Evolutionary conservation across 2,113 vertebrate genomes (phyloP).

Genomic region (Mormyrus iriodes): DNA sequence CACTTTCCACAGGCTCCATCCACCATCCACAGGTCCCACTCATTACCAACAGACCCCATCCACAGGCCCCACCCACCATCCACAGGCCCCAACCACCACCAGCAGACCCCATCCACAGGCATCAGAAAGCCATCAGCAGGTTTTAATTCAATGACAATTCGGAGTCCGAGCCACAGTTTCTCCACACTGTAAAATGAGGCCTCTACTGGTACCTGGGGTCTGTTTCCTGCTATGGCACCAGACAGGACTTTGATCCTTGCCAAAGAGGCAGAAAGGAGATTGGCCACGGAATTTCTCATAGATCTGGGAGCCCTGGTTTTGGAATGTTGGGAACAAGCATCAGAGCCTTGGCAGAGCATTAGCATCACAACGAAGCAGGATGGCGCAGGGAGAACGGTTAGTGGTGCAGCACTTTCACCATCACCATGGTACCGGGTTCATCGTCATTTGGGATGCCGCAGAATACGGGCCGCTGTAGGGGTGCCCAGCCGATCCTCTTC

Average conservation of each 20-base stretch:
- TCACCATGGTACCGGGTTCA: background rate
- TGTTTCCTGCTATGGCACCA: background rate
- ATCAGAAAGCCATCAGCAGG: background rate
- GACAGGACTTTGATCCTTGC: background rate
- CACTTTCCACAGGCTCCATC: background rate
- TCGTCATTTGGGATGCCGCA: background rate
- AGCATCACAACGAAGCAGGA: background rate
- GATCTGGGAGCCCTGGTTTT: background rate
- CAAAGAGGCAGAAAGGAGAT: background rate
- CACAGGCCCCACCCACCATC: background rate
- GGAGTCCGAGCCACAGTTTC: background rate
- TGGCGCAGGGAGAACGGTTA: background rate
- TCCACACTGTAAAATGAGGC: background rate
- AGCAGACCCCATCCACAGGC: background rate
- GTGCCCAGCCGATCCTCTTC: background rate
- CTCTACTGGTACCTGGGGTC: background rate
- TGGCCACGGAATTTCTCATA: background rate
- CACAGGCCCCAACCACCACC: background rate
- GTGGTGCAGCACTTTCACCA: background rate
- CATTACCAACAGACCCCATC: background rate
- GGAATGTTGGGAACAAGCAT: background rate
- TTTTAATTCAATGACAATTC: background rate
- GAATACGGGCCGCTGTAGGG: background rate
- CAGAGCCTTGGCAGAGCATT: background rate
- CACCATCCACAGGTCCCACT: background rate